Evolutionary conservation across 2,113 vertebrate genomes (phyloP).

Genomic region (Entomyzon cyanotis): DNA sequence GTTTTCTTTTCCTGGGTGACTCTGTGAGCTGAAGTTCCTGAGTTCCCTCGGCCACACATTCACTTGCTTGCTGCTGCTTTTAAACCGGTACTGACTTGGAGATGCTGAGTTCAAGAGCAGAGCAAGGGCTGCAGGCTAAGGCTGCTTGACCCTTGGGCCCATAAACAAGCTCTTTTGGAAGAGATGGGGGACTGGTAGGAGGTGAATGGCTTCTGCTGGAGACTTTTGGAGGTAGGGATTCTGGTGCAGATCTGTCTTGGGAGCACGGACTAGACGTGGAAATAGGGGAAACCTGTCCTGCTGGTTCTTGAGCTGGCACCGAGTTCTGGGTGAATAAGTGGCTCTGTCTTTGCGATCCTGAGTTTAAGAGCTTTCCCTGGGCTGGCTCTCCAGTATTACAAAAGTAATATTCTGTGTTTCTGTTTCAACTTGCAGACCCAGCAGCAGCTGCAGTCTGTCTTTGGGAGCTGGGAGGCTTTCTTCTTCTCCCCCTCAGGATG

Average conservation of each 20-base stretch:
- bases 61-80: neutral
- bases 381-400: neutral
- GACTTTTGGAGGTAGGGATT: neutral
- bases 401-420: neutral
- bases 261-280: neutral
- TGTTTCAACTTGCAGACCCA: neutral
- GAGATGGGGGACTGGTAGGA: neutral
- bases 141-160: neutral
- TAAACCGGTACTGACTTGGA: neutral
- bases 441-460: neutral
- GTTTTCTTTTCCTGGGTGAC: constrained; percentile 19
- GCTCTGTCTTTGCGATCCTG: neutral
- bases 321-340: neutral
- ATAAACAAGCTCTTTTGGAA: neutral
- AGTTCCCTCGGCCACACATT: neutral
- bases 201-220: neutral
- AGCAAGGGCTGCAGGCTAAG: neutral
- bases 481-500: neutral
- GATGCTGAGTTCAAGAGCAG: neutral
- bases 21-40: neutral
- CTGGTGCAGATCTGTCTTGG: neutral
- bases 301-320: constrained; percentile 37
- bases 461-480: neutral
- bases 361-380: neutral
- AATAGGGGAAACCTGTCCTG: constrained; percentile 26